Evolutionary conservation across 2,888 invertebrate genomes (phyloP).

Genomic region (Sinodicranocentrus sp.): DNA sequence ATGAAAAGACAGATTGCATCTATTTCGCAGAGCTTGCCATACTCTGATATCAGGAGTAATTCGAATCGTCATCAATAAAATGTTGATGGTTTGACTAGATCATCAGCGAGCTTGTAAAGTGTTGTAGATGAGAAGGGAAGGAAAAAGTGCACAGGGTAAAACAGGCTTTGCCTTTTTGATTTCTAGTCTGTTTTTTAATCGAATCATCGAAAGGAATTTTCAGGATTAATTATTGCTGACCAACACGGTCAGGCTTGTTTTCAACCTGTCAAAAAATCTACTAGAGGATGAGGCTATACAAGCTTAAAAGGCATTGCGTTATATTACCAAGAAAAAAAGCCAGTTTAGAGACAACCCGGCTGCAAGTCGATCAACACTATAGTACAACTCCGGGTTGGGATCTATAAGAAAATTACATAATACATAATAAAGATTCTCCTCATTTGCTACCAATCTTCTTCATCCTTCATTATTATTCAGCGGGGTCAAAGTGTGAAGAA

Average conservation of each 20-base stretch:
- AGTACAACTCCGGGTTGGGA: too few species aligned
- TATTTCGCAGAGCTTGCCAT: constrained; percentile 34
- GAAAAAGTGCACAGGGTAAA: constrained; percentile 18
- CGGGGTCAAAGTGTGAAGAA: constrained; percentile 10
- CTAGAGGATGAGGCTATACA: too few species aligned
- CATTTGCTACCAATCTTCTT: neutral
- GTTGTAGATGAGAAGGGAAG: neutral
- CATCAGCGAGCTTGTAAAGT: constrained; percentile 1
- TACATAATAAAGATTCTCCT: too few species aligned
- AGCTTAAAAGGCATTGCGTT: too few species aligned
- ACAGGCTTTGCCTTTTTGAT: constrained; percentile 32
- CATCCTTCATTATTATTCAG: constrained; percentile 27
- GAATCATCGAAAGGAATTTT: constrained; percentile 58
- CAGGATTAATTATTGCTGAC: constrained; percentile 55
- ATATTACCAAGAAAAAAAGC: too few species aligned
- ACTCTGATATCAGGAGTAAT: neutral
- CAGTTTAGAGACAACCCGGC: too few species aligned
- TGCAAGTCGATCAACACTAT: too few species aligned
- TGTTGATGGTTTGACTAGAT: constrained; percentile 49
- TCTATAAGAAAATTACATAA: too few species aligned
- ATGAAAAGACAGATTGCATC: constrained; percentile 39
- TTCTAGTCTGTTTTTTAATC: constrained; percentile 35
- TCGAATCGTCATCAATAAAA: constrained; percentile 50
- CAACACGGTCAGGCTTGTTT: constrained; percentile 24
- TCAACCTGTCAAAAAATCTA: constrained; percentile 57